phyloP scores from a whole-genome alignment of 1,140 invertebrate species.

The Grapholita molesta region DNA sequence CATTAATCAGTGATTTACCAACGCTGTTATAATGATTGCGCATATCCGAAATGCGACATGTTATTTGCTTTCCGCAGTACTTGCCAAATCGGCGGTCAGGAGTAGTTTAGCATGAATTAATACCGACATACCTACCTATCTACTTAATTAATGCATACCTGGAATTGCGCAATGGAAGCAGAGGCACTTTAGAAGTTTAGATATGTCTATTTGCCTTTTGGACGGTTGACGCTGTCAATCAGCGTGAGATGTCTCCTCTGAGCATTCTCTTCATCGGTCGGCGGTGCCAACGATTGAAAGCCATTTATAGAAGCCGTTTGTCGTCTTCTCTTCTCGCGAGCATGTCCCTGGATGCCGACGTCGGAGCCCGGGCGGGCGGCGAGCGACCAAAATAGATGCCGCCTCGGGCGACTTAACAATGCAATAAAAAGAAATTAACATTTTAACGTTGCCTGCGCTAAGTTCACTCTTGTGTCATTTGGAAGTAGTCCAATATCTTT shows the following conservation, averaged over 20 bases:
- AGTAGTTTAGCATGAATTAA: background rate
- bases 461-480: slow-evolving; percentile 76
- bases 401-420: slow-evolving; percentile 74
- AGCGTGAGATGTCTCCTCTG: slow-evolving; percentile 23
- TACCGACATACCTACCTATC: background rate
- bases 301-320: slow-evolving; percentile 69
- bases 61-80: slow-evolving; percentile 30
- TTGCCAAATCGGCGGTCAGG: background rate
- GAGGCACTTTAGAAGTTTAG: background rate
- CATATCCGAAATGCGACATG: slow-evolving; percentile 43
- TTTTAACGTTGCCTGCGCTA: slow-evolving; percentile 67
- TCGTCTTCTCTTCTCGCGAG: slow-evolving; percentile 61
- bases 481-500: slow-evolving; percentile 68
- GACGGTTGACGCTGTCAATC: slow-evolving; percentile 23
- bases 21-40: slow-evolving; percentile 40
- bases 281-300: slow-evolving; percentile 50
- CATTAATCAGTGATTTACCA: slow-evolving; percentile 54
- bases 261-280: slow-evolving; percentile 27
- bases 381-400: slow-evolving; percentile 69
- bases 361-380: slow-evolving; percentile 59
- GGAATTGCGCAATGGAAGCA: slow-evolving; percentile 2
- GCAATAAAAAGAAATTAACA: slow-evolving; percentile 78
- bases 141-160: background rate
- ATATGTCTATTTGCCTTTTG: background rate
- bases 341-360: slow-evolving; percentile 57